phyloP scores from a whole-genome alignment of 92 coral and sea anemone genomes.

The Parazoanthus darwini region DNA sequence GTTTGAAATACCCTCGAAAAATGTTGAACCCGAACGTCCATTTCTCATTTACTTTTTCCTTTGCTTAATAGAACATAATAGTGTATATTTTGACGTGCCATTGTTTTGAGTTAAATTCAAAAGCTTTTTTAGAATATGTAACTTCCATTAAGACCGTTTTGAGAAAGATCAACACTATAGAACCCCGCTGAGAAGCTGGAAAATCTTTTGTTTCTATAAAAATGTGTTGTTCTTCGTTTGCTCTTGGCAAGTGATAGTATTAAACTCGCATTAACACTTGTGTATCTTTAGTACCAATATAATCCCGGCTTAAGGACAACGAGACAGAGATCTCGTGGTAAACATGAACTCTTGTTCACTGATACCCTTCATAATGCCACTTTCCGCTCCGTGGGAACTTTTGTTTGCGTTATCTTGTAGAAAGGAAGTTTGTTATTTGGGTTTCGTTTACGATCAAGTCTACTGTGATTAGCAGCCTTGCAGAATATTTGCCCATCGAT shows the following conservation, averaged over 20 bases:
- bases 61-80: neutral
- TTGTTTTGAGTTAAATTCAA: neutral
- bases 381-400: constrained; percentile 3
- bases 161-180: neutral
- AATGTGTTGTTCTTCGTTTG: neutral
- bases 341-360: constrained; percentile 4
- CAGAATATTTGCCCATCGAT: neutral
- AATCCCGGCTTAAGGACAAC: neutral
- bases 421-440: neutral
- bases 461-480: neutral
- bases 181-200: constrained; percentile 21
- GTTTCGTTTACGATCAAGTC: neutral
- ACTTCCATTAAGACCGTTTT: neutral
- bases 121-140: neutral
- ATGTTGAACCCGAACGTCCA: neutral
- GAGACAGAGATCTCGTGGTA: neutral
- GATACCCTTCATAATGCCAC: neutral
- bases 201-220: constrained; percentile 6
- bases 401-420: constrained; percentile 1
- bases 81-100: neutral
- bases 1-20: neutral
- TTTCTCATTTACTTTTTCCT: neutral
- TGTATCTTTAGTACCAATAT: neutral
- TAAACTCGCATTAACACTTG: neutral
- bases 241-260: neutral